A percentile compares a stretch with the other conserved stretches of the same genome.
These are phyloP conservation scores for Diorhabda elongata DNA, from an alignment of 1,140 invertebrate genomes.

Conservation along the genomic window DNA sequence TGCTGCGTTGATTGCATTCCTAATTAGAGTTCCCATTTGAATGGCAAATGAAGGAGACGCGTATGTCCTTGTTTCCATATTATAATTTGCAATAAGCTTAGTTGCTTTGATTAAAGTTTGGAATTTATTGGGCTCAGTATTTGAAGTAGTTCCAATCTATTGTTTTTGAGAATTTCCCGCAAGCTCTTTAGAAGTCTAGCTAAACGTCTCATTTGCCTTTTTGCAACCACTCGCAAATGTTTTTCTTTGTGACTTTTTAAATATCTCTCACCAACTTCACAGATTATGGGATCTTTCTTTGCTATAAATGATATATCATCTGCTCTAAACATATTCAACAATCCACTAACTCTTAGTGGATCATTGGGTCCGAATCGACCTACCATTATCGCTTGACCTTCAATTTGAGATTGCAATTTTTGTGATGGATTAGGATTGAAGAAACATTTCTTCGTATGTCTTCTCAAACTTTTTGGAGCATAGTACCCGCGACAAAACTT, in stretches of 20 bases:
- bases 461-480: background rate
- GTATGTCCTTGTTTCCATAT: background rate
- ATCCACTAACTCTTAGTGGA: background rate
- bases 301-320: slow-evolving; percentile 28
- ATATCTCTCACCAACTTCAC: slow-evolving; percentile 29
- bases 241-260: slow-evolving; percentile 27
- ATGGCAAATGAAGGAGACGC: slow-evolving; percentile 19
- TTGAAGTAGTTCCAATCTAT: background rate
- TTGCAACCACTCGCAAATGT: slow-evolving; percentile 29
- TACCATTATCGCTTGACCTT: slow-evolving; percentile 7
- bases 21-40: slow-evolving; percentile 15
- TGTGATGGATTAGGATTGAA: background rate
- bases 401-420: background rate
- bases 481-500: slow-evolving; percentile 39
- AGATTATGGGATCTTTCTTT: slow-evolving; percentile 30
- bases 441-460: background rate
- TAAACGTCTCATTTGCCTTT: slow-evolving; percentile 28
- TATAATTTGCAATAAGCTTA: slow-evolving; percentile 11
- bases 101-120: slow-evolving; percentile 8
- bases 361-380: slow-evolving; percentile 7
- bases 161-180: slow-evolving; percentile 11
- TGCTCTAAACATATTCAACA: slow-evolving; percentile 17
- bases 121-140: slow-evolving; percentile 14
- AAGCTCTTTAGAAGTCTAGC: slow-evolving; percentile 23
- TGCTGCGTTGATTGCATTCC: background rate